Evolutionary conservation across 2,888 invertebrate genomes (phyloP).

Genomic region (Aspidapion aeneum): DNA sequence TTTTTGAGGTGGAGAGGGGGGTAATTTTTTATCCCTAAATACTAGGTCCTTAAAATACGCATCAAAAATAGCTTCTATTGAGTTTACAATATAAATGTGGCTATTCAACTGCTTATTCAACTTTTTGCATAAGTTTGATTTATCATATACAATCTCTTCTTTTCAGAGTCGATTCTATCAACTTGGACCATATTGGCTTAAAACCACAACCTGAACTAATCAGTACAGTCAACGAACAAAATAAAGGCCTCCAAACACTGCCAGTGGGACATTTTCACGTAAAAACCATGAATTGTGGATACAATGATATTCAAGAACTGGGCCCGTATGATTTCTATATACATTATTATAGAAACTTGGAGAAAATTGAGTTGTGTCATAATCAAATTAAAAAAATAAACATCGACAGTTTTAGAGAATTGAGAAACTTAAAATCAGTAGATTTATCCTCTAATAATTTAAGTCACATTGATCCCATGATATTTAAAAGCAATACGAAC

Average conservation of each 20-base stretch:
- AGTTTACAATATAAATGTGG: too few relatives aligned
- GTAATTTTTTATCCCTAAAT: too few relatives aligned
- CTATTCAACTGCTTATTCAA: too few relatives aligned
- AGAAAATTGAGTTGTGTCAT: slow-evolving; percentile 38
- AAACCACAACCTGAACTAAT: background rate
- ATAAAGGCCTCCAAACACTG: slow-evolving; percentile 32
- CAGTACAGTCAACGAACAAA: slow-evolving; percentile 21
- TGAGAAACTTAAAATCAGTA: slow-evolving; percentile 35
- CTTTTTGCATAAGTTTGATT: too few relatives aligned
- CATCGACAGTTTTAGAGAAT: slow-evolving; percentile 39
- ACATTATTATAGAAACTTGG: slow-evolving; percentile 37
- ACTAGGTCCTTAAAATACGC: too few relatives aligned
- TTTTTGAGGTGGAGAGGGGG: too few relatives aligned
- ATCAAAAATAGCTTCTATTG: too few relatives aligned
- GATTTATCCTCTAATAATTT: slow-evolving; percentile 44
- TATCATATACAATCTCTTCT: too few relatives aligned
- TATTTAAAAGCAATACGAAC: slow-evolving; percentile 38
- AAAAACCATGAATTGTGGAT: slow-evolving; percentile 26
- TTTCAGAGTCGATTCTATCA: background rate
- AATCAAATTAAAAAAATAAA: slow-evolving; percentile 40
- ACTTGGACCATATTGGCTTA: background rate
- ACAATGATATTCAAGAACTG: slow-evolving; percentile 38
- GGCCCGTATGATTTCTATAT: slow-evolving; percentile 37
- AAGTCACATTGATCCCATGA: slow-evolving; percentile 36
- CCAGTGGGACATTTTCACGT: slow-evolving; percentile 34